Conservation (phyloP, 2,888 invertebrate species). For the Coleophora flavipennella region DNA sequence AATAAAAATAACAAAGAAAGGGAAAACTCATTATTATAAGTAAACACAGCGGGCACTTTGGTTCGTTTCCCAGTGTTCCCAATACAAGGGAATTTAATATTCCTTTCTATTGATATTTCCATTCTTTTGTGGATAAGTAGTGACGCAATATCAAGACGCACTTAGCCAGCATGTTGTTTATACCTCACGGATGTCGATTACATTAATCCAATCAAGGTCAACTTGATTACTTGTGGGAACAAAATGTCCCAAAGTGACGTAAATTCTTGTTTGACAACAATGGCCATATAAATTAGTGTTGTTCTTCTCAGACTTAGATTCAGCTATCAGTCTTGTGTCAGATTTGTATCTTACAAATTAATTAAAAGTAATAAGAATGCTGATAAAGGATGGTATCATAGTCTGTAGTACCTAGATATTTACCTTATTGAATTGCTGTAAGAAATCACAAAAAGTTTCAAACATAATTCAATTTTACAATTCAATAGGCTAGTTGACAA, state of each 20-base stretch:
- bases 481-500: no score
- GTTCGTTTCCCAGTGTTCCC: not conserved
- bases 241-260: not conserved
- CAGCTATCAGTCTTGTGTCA: not conserved
- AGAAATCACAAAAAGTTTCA: no score
- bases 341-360: not conserved
- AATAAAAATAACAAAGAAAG: not conserved
- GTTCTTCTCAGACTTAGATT: not conserved
- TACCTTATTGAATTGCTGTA: no score
- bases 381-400: no score
- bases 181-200: not conserved
- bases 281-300: not conserved
- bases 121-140: no score
- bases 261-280: conserved; percentile 3
- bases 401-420: no score
- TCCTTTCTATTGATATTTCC: no score
- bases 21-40: conserved; percentile 3
- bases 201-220: no score
- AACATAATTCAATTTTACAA: no score
- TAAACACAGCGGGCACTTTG: conserved; percentile 7
- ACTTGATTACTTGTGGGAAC: conserved; percentile 5
- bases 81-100: conserved; percentile 4
- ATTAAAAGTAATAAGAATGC: no score
- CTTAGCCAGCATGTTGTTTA: conserved; percentile 1
- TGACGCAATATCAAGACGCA: conserved; percentile 1